Conservation (phyloP, 2,113 vertebrate species). For the Nannobrachium achirus region DNA sequence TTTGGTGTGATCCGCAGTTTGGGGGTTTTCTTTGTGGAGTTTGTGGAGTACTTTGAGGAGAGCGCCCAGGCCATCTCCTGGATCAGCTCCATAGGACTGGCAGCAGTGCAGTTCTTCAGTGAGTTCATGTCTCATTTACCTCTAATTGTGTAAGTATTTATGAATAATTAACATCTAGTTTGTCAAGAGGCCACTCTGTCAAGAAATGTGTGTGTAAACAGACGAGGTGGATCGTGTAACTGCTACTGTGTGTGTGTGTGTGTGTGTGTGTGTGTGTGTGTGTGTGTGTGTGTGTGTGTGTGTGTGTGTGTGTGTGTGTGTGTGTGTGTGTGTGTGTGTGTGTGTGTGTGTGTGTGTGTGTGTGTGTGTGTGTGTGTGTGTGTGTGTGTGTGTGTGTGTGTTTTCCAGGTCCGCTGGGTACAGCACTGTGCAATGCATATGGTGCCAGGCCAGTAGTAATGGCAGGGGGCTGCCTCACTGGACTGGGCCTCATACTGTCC, state of each 20-base stretch:
- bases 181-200: no score
- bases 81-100: conserved; percentile 87
- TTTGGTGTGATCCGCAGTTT: conserved; percentile 88
- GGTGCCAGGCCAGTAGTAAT: conserved; percentile 86
- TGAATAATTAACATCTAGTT: no score
- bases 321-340: no score
- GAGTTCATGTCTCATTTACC: conserved; percentile 58
- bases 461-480: conserved; percentile 82
- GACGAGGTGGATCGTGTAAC: no score
- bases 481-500: conserved; percentile 84
- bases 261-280: no score
- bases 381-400: conserved; percentile 11
- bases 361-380: no score
- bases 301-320: not conserved
- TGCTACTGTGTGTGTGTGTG: not conserved
- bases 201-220: no score
- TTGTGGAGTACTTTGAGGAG: conserved; percentile 83
- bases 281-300: no score
- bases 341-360: no score
- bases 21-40: conserved; percentile 89
- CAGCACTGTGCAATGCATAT: conserved; percentile 83
- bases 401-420: conserved; percentile 83
- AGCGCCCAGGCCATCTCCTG: conserved; percentile 86
- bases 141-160: no score
- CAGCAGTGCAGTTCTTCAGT: conserved; percentile 89